A percentile compares a stretch with the other conserved stretches of the same genome.
Evolutionary conservation across 2,113 vertebrate genomes (phyloP).

Genomic region (Paradisaea rubra): DNA sequence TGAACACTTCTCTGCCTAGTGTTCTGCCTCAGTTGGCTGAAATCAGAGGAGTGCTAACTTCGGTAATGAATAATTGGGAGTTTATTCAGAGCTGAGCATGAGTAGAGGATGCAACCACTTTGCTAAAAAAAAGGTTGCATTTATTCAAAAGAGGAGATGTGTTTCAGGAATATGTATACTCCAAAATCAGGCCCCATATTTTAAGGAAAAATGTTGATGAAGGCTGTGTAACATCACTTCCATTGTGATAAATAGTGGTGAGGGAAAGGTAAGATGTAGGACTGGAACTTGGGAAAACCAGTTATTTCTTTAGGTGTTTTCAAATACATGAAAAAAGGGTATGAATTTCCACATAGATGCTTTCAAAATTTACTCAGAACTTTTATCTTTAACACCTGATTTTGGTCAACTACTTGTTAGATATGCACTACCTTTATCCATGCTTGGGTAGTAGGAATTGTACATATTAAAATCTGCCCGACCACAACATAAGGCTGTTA

Average conservation of each 20-base stretch:
- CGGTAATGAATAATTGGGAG: neutral
- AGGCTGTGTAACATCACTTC: neutral
- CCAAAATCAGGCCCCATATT: neutral
- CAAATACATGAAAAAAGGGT: neutral
- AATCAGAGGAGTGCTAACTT: neutral
- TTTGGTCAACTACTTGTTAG: neutral
- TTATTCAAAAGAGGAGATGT: neutral
- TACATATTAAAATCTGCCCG: neutral
- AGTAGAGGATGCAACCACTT: neutral
- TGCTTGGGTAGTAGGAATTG: neutral
- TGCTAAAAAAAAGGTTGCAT: neutral
- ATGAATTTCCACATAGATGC: neutral
- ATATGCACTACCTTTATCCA: neutral
- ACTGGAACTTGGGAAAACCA: neutral
- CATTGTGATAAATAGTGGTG: neutral
- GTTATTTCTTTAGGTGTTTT: neutral
- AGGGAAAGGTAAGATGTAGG: neutral
- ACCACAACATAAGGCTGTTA: neutral
- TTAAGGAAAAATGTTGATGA: neutral
- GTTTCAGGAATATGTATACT: neutral
- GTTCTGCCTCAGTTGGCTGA: neutral
- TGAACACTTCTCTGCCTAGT: neutral
- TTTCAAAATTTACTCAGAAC: neutral
- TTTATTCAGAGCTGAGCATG: neutral
- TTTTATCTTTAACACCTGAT: neutral